Base-by-base conservation (phyloP, 2,888 invertebrate species). In the Nomada ruficornis region DNA sequence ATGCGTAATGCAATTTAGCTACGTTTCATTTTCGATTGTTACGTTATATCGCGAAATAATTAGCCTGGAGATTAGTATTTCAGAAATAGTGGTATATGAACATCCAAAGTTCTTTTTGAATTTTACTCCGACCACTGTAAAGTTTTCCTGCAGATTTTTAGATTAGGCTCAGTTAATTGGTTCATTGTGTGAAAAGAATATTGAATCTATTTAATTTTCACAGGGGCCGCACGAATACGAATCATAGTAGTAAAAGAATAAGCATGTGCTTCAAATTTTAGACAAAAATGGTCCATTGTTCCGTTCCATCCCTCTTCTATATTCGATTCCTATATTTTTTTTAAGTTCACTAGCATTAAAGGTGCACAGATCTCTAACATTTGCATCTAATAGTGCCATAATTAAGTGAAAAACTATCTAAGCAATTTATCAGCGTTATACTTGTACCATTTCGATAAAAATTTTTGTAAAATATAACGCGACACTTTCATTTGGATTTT, bases 221-320 rank as follows among this genome's bases (percentile, higher is more conserved):
- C n/a, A 82, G 79, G 77, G 79, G 82, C 88, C 88, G 67, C 82
- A 70, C 85, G 73, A 87, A 80, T 86, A 80, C 84, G 85, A 90
- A 88, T 90, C 82, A 85, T 84, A 86, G 83, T 87, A 85, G 90
- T 91, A 91, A 90, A 92, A 92, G 92, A 91, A 91, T 91, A 91
- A 92, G 84, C 88, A 89, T 91, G 86, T 91, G 81, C 36, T 85
- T 77, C 87, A 86, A 84, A 85, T 86, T 86, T 86, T 89, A 91
- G 82, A 89, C 84, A 89, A 84, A 85, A 83, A 83, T 90, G 91
- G 91, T 91, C 91, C 92, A 89, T 91, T 87, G 89, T 91, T 91
- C 82, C 88, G 79, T 89, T 90, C 84, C 89, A 88, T 89, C 76
- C 71, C 67, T 77, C 73, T 82, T 77, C 65, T 77, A 74, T 50